Evolutionary conservation across 2,797 vertebrate genomes (phyloP).

Genomic region (Centroberyx gerrardi): DNA sequence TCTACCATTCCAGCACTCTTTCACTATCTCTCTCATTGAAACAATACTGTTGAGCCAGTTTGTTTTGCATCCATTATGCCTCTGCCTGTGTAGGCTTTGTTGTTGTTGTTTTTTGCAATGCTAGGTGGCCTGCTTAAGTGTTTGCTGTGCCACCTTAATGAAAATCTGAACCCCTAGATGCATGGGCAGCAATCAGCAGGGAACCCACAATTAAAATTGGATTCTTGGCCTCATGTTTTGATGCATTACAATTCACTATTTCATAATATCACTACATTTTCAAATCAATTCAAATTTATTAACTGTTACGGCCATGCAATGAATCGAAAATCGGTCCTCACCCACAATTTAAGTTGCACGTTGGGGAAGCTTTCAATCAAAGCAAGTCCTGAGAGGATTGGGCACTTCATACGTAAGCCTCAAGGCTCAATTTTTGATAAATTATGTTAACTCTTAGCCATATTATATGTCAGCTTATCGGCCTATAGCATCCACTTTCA

Average conservation of each 20-base stretch:
- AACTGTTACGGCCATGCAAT: too few species aligned
- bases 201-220: not conserved
- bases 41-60: constrained; percentile 17
- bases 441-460: too few species aligned
- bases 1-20: constrained; percentile 23
- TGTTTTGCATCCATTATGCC: not conserved
- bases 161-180: not conserved
- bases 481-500: too few species aligned
- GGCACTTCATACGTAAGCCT: too few species aligned
- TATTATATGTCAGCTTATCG: too few species aligned
- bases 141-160: not conserved
- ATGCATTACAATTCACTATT: not conserved
- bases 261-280: too few species aligned
- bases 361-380: not conserved
- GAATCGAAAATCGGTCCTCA: not conserved
- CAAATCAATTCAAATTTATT: too few species aligned
- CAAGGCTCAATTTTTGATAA: too few species aligned
- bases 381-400: too few species aligned
- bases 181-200: not conserved
- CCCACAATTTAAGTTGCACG: not conserved
- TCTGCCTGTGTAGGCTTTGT: not conserved
- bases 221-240: not conserved
- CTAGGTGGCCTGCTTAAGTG: not conserved
- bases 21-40: constrained; percentile 8
- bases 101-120: constrained; percentile 1